These are phyloP conservation scores for Yponomeuta evonymella DNA, from an alignment of 2,888 invertebrate species.

Conservation along the genomic window DNA sequence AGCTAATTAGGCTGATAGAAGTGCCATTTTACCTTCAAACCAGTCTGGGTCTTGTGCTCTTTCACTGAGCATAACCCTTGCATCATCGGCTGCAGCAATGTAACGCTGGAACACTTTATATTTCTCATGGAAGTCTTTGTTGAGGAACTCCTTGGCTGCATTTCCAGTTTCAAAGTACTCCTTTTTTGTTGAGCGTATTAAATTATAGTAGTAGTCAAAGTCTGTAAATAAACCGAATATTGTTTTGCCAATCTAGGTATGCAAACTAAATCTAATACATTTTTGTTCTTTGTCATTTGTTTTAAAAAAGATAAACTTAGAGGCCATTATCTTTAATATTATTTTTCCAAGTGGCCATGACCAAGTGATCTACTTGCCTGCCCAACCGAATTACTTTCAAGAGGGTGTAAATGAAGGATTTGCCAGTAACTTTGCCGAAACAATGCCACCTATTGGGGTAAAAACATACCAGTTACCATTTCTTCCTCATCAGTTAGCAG, in stretches of 20 bases:
- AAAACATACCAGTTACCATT: constrained; percentile 76
- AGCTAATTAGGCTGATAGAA: no score
- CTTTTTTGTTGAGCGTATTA: constrained; percentile 80
- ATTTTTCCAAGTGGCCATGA: neutral
- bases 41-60: constrained; percentile 84
- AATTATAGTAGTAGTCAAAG: constrained; percentile 82
- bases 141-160: constrained; percentile 84
- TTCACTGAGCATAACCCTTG: constrained; percentile 76
- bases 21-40: constrained; percentile 80
- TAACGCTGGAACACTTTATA: constrained; percentile 63
- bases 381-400: neutral
- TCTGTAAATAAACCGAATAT: constrained; percentile 58
- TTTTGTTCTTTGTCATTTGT: no score
- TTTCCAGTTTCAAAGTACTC: constrained; percentile 82
- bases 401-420: no score
- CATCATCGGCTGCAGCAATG: constrained; percentile 64
- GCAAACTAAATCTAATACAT: neutral
- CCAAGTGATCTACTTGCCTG: neutral
- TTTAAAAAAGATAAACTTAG: neutral
- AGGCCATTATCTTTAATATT: neutral
- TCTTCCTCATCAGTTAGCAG: constrained; percentile 66
- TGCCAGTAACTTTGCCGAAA: no score
- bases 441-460: constrained; percentile 23
- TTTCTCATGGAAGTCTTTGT: constrained; percentile 76
- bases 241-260: neutral